A percentile compares a stretch with the other conserved stretches of the same genome.
Evolutionary conservation across 2,888 invertebrate genomes (phyloP).

Genomic region (Hartigia nigra): DNA sequence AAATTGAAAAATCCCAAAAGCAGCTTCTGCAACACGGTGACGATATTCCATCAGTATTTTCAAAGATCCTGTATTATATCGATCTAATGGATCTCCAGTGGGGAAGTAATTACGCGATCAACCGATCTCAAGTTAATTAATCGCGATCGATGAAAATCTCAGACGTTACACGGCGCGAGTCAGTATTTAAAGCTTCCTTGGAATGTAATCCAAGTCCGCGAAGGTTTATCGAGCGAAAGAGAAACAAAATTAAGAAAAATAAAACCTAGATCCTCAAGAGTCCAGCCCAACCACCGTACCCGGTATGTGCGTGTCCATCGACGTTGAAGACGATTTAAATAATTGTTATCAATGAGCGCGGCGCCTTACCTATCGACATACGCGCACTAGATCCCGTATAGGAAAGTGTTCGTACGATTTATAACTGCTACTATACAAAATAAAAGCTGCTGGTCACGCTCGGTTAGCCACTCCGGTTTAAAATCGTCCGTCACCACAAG

Average conservation of each 20-base stretch:
- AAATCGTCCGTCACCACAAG: not conserved
- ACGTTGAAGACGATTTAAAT: constrained; percentile 28
- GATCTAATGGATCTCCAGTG: not conserved
- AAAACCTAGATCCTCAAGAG: not conserved
- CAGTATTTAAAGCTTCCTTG: not conserved
- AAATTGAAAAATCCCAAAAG: not conserved
- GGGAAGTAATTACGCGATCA: not conserved
- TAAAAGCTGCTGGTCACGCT: not conserved
- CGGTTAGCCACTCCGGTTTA: not conserved
- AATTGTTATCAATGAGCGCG: constrained; percentile 30
- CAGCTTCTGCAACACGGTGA: not conserved
- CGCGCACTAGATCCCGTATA: not conserved
- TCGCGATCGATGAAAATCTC: constrained; percentile 3
- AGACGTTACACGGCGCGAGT: not conserved
- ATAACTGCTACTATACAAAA: not conserved
- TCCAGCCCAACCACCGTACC: constrained; percentile 11
- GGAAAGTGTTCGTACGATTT: not conserved
- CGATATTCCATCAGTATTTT: not conserved
- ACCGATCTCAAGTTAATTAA: not conserved
- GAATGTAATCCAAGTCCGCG: not conserved
- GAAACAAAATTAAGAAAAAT: not conserved
- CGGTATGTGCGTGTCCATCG: constrained; percentile 19
- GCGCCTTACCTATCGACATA: not conserved
- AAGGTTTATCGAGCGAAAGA: not conserved
- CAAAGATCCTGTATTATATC: not conserved